Base-by-base conservation (phyloP, 2,797 vertebrate species). In the Sparus aurata region DNA sequence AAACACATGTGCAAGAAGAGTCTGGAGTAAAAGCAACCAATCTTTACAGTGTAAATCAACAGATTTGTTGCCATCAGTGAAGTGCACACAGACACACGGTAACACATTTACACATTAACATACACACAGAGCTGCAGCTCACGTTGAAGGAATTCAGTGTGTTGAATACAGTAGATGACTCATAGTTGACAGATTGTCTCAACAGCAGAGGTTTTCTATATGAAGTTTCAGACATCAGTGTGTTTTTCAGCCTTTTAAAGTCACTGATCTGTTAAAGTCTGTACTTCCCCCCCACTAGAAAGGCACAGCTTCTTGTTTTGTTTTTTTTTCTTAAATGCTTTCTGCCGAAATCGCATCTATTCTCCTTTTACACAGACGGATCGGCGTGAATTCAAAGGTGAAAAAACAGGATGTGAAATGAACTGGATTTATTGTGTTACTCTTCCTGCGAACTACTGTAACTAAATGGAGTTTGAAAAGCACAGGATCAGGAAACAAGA, bases 11-110 rank as follows among this genome's bases (percentile, higher is more conserved):
- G 91, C 90, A 93, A 92, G 62, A 76, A 81, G 49, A 84, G 75
- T 85, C 50, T 22, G 57, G 84, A 81, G 80, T 89, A 88, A 91
- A 87, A 88, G 83, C 53, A 67, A 86, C 85, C 78, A 57, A 43
- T 75, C 65, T 92, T 87, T 89, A 91, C 88, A 93, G 91, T 91
- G 90, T 91, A 82, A 85, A 89, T 88, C 75, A 72, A 83, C 62
- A 79, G 61, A 71, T 80, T 72, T 85, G 78, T 81, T 81, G 80
- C 41, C 69, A 83, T 77, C 79, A 76, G 77, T 88, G 84, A 79
- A 70, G 66, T 79, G 79, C 79, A 84, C 52, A 66, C 58, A 50
- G 4, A 69, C 46, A 75, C 62, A 75, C 73, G 54, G 18, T 76
- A 59, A 79, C 60, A 69, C 55, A 80, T 54, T 77, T 38, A 70